A percentile compares a stretch with the other conserved stretches of the same genome.
phyloP scores from a whole-genome alignment of 2,113 vertebrate species.

The Varanus salvator region DNA sequence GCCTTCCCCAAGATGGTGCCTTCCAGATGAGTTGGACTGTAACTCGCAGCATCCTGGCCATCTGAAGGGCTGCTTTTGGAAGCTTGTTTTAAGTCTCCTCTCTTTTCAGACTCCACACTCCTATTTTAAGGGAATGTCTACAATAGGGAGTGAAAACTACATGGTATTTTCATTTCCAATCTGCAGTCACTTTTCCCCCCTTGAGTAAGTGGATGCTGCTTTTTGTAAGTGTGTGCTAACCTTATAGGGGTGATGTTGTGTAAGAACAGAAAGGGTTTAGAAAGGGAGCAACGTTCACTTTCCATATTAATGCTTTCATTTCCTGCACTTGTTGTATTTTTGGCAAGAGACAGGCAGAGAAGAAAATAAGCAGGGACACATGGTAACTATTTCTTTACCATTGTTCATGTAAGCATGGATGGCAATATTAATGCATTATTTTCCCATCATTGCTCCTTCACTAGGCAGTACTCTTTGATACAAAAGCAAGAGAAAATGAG shows the following conservation, averaged over 20 bases:
- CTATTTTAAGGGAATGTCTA: background rate
- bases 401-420: background rate
- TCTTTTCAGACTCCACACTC: background rate
- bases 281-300: slow-evolving; percentile 3
- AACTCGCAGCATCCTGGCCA: too few relatives aligned
- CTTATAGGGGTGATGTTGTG: background rate
- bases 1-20: too few relatives aligned
- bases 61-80: background rate
- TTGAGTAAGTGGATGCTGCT: background rate
- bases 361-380: background rate
- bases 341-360: background rate
- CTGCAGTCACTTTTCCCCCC: background rate
- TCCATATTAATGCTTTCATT: slow-evolving; percentile 9
- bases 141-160: background rate
- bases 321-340: slow-evolving; percentile 4
- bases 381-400: background rate
- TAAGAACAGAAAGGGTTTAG: background rate
- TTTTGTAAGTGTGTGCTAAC: background rate
- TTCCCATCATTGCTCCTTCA: background rate
- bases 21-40: too few relatives aligned
- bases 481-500: background rate
- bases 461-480: background rate
- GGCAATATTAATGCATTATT: background rate
- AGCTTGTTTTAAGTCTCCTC: background rate
- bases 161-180: background rate